Percentiles rank a stretch among this genome's conserved stretches.
Conservation (phyloP, 1,140 invertebrate species). For the Hypsibius dujardini region DNA sequence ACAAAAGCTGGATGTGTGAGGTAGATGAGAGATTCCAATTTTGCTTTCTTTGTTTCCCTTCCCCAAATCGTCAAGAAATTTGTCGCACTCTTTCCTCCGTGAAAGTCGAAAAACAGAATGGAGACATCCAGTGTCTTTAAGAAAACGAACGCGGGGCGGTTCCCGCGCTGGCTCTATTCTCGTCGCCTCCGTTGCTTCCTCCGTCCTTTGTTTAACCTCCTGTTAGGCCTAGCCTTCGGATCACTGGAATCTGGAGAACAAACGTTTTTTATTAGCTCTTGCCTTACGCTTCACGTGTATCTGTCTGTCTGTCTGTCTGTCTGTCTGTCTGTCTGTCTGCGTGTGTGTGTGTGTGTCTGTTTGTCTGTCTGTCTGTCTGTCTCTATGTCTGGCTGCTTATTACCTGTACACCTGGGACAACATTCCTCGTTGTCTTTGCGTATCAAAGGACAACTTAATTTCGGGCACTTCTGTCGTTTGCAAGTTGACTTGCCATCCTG, state of each 20-base stretch:
- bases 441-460: conserved; percentile 27
- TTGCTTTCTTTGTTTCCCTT: too few relatives aligned
- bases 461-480: conserved; percentile 54
- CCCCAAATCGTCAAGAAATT: too few relatives aligned
- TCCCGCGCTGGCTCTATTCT: background rate
- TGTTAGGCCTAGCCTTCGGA: conserved; percentile 12
- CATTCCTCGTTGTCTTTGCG: conserved; percentile 23
- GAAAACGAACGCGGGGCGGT: too few relatives aligned
- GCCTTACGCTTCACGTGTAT: background rate
- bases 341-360: too few relatives aligned
- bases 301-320: background rate
- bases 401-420: conserved; percentile 25
- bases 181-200: background rate
- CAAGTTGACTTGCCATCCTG: conserved; percentile 61
- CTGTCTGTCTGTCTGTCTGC: too few relatives aligned
- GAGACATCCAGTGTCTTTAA: too few relatives aligned
- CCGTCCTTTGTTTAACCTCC: background rate
- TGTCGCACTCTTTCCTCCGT: too few relatives aligned
- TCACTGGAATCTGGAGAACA: background rate
- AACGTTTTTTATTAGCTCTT: background rate
- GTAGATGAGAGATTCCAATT: too few relatives aligned
- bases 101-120: too few relatives aligned
- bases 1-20: too few relatives aligned
- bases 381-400: background rate
- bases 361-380: too few relatives aligned